Conservation (phyloP, 2,888 invertebrate genomes). For the Opisthograptis luteolata region DNA sequence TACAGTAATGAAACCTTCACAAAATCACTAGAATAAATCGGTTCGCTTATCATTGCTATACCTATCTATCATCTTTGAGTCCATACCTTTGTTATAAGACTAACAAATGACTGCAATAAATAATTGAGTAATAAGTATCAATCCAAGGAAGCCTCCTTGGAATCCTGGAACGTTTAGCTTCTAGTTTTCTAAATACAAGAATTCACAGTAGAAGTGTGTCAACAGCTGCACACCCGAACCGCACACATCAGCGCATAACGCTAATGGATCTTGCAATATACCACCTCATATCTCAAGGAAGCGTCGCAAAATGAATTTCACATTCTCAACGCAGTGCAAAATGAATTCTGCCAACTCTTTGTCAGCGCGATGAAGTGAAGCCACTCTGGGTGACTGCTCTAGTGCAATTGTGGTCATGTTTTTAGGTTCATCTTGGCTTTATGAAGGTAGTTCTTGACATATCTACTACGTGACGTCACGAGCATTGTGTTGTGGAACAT, state of each 20-base stretch:
- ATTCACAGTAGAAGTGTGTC: too few species aligned
- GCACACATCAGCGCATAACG: conserved; percentile 4
- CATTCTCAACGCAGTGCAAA: conserved; percentile 28
- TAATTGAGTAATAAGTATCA: too few species aligned
- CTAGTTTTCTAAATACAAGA: too few species aligned
- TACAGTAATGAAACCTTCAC: too few species aligned
- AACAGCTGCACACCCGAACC: neutral
- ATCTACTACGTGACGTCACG: neutral
- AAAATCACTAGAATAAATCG: too few species aligned
- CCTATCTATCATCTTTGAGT: too few species aligned
- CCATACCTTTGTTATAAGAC: too few species aligned
- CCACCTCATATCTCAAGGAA: conserved; percentile 24
- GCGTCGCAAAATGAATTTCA: conserved; percentile 20
- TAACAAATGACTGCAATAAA: too few species aligned
- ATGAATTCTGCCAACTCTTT: conserved; percentile 35
- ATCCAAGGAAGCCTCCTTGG: too few species aligned
- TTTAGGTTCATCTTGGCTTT: neutral
- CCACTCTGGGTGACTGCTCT: conserved; percentile 34
- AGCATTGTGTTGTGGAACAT: too few species aligned
- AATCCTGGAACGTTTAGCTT: too few species aligned
- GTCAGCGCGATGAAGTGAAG: conserved; percentile 32
- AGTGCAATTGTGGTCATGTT: conserved; percentile 30
- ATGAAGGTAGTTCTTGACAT: neutral
- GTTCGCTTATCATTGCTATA: too few species aligned
- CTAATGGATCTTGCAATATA: conserved; percentile 24